phyloP scores from a whole-genome alignment of 2,113 vertebrate genomes.

The Cheilinus undulatus region DNA sequence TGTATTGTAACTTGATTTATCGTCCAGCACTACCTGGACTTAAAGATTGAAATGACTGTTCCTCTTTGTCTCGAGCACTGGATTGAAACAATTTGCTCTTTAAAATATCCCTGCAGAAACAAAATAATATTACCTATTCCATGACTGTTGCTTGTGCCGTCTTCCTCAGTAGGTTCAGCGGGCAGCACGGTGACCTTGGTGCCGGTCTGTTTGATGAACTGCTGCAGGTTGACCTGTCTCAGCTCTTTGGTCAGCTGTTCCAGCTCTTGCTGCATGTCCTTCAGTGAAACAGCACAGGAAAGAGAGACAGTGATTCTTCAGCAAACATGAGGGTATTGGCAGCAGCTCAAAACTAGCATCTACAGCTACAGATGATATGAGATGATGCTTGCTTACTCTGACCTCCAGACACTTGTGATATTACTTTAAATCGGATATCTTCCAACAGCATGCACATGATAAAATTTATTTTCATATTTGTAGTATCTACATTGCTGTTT shows the following conservation, averaged over 20 bases:
- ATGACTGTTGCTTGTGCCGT: slow-evolving; percentile 75
- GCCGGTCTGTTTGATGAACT: slow-evolving; percentile 98
- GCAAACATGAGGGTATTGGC: neutral
- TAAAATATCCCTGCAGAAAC: neutral
- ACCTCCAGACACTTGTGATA: neutral
- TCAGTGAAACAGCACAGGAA: slow-evolving; percentile 42
- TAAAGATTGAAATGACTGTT: too few species aligned
- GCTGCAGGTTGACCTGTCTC: slow-evolving; percentile 96
- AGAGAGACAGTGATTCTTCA: slow-evolving; percentile 2
- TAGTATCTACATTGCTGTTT: too few species aligned
- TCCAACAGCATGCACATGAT: too few species aligned
- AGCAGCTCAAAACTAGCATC: neutral
- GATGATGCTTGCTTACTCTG: neutral
- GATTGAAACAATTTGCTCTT: too few species aligned
- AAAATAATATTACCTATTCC: slow-evolving; percentile 82
- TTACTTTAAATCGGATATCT: neutral
- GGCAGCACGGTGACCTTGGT: slow-evolving; percentile 97
- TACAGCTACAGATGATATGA: neutral
- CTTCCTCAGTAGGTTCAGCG: slow-evolving; percentile 89
- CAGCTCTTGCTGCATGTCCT: slow-evolving; percentile 96
- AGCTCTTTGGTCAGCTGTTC: slow-evolving; percentile 98
- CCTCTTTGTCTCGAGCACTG: too few species aligned
- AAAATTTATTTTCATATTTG: too few species aligned
- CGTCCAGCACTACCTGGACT: too few species aligned
- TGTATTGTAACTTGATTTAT: too few species aligned